Evolutionary conservation across 2,113 vertebrate species (phyloP), one percentile per base, ranked within the genome.

Genomic region (Bostrychus sinensis): DNA sequence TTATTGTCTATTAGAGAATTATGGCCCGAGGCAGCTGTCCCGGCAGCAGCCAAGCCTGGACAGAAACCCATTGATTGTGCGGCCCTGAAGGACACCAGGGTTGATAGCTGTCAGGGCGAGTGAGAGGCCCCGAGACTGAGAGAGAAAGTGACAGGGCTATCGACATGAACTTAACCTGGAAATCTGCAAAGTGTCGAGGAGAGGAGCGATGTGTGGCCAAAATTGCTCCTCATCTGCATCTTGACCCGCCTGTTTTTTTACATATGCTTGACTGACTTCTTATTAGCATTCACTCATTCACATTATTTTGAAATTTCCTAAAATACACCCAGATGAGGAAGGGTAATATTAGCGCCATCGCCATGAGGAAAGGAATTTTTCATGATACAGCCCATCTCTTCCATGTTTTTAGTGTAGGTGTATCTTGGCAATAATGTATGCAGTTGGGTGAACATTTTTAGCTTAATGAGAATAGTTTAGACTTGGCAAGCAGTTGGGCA

Each of bases 1-100:
- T 89, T 87, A 88, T 86, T 84, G 80, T 88, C 80, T 82, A 66
- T 87, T 79, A 69, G 71, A 85, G 83, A 87, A 81, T 88, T 82
- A 85, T 77, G 65, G 70, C 75, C 76, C 61, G 39, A 23, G 84
- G 87, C 76, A 4, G 64, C 80, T 64, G 76, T 79, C 77, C 79
- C 72, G 53, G 81, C 81, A 54, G 77, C 57, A 46, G 65, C 80
- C 76, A 66, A 63, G 77, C 70, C 68, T 71, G 77, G 56, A 82
- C 80, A 78, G 74, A 73, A 63, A 81, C 72, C 68, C 82, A 87
- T 86, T 66, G 89, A 90, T 90, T 88, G 81, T 62, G 58, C 60
- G 7, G 56, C 72, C 78, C 78, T 84, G 83, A 89, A 89, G 89
- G 84, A 82, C 86, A 65, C 66, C n/a, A 13, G 61, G 74, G 62